Base-by-base conservation (phyloP, 2,113 vertebrate species). In the Gobio gobio region DNA sequence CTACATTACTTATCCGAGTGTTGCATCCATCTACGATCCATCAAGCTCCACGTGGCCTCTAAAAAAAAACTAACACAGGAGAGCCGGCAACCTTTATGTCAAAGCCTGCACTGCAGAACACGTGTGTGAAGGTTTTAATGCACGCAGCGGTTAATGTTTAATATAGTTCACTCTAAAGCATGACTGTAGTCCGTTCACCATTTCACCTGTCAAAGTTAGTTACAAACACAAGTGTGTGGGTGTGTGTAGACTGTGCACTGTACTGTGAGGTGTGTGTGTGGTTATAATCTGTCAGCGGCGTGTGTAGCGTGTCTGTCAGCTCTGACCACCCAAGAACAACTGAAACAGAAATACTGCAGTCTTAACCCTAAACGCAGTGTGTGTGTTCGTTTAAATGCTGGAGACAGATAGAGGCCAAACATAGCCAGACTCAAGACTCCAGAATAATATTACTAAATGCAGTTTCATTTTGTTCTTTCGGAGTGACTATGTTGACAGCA, bases 131-230 rank as follows among this genome's bases (percentile, higher is more conserved):
- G 89, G 88, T 81, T 88, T 88, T 91, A 29, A 92, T 87, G 89
- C 90, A 87, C 89, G 20, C 89, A 92, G 91, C 88, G 90, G 90
- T 89, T 92, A 89, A 90, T 85, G 91, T 81, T 66, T 68, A 68
- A 54, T 81, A 81, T 33, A 81, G 78, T 49, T 66, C 78, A 29
- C n/a, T 66, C 36, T 16, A 80, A 80, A 49, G 78, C 78, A 10
- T 66, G 61, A 81, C 59, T 66, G 56, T 18, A 81, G 59, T 49
- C 24, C 26, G 16, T 51, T 66, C 78, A 49, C 43, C 4, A 81
- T 64, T 81, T 81, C 78, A 81, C 78, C 78, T 82, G 80, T 24
- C 63, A 72, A 33, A 91, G 87, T 49, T 10, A 87, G 80, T 66
- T 81, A 56, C 26, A 82, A 82, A 70, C 63, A 82, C 10, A 78